Base-by-base conservation (phyloP, 2,888 invertebrate genomes). In the Euplexia lucipara region DNA sequence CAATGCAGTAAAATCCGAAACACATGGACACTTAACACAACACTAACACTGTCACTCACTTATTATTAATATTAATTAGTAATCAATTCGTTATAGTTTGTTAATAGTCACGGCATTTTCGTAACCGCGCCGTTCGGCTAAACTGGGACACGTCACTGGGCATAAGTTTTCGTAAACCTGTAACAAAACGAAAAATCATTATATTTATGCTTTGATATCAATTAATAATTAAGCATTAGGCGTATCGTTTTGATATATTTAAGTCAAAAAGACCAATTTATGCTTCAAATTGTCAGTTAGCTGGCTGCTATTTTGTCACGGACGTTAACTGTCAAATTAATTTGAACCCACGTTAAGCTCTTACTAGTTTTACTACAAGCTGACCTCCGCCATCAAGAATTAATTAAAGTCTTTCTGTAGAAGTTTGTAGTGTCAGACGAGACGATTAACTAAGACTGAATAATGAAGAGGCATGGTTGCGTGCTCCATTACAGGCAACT, bases 141-240 rank as follows among this genome's bases (percentile, higher is more conserved):
- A 60, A 63, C 60, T 52, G 62, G 54, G 53, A 45, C 56, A 53
- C 49, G 74, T 68, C 83, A 83, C 83, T 83, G 75, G 76, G 16
- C 66, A 75, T 75, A 81, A 83, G 82, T 82, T 83, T 72, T 41
- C 37, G 41, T 62, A 83, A 83, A 83, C 83, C 82, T 82, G 82
- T 3, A 81, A 81, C 81, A 79, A 82, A 39, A n/a, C 9, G 2
- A 30, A 16, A 35, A 39, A 35, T 49, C 3, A 34, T 16, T 37
- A 22, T 26, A 18, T 34, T 35, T 20, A 20, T 3, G 32, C 20
- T 14, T 9, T 16, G 10, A 22, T 26, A 16, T 12, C 14, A 20
- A 67, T 44, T 0, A 44, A 57, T 37, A 16, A 18, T 59, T 34
- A 16, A 16, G 10, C 9, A 35, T n/a, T 3, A 10, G 6, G 10